phyloP scores from a whole-genome alignment of 92 coral and sea anemone species.

The Parazoanthus atlanticus region DNA sequence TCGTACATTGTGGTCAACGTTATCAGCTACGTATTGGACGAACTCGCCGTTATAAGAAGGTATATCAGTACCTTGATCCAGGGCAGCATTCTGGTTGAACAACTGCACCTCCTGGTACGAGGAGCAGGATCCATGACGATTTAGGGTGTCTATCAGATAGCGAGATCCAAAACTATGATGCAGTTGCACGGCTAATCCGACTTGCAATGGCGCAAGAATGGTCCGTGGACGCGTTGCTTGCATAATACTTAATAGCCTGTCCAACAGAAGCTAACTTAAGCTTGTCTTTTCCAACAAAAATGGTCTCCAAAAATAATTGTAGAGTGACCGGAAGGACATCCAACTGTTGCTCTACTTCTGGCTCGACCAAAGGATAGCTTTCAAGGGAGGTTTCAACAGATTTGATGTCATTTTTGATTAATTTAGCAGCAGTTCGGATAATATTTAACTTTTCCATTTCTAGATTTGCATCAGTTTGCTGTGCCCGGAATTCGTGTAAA shows the following conservation, averaged over 20 bases:
- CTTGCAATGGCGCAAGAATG: slow-evolving; percentile 19
- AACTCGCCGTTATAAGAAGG: slow-evolving; percentile 42
- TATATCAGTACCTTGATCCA: slow-evolving; percentile 16
- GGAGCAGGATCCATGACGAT: slow-evolving; percentile 26
- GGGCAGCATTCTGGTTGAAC: slow-evolving; percentile 55
- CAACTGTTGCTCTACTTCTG: not conserved
- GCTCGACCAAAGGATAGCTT: slow-evolving; percentile 24
- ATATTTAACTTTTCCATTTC: not conserved
- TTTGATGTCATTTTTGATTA: slow-evolving; percentile 25
- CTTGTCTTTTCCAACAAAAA: not conserved
- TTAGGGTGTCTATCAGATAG: slow-evolving; percentile 34
- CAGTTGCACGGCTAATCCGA: slow-evolving; percentile 32
- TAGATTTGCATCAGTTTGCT: not conserved
- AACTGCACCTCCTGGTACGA: slow-evolving; percentile 10
- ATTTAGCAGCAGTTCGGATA: slow-evolving; percentile 35
- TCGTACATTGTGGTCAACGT: slow-evolving; percentile 56
- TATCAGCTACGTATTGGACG: slow-evolving; percentile 58
- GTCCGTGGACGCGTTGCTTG: slow-evolving; percentile 40
- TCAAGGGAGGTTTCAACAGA: not conserved
- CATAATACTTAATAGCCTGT: slow-evolving; percentile 39
- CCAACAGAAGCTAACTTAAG: slow-evolving; percentile 41
- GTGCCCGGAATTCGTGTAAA: slow-evolving; percentile 55
- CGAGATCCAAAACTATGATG: slow-evolving; percentile 36
- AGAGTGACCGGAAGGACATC: slow-evolving; percentile 15
- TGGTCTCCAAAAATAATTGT: slow-evolving; percentile 9